These are phyloP conservation scores for Dicyrtomina minuta DNA, from an alignment of 2,888 invertebrate species.

Conservation along the genomic window DNA sequence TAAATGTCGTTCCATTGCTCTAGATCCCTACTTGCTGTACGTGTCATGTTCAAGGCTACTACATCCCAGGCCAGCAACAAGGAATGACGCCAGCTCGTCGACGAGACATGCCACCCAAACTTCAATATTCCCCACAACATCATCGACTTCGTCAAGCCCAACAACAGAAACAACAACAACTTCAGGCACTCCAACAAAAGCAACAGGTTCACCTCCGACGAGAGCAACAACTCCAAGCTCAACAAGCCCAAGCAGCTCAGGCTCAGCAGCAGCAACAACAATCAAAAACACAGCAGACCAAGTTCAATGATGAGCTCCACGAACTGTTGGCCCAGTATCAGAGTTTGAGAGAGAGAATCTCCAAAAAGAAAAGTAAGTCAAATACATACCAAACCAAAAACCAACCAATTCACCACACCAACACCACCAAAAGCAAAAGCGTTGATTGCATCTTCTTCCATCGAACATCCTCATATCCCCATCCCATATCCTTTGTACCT, in stretches of 20 bases:
- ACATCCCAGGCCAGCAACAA: conserved; percentile 46
- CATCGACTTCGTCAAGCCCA: conserved; percentile 32
- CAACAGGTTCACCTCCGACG: conserved; percentile 28
- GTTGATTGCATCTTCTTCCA: not conserved
- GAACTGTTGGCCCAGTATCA: conserved; percentile 47
- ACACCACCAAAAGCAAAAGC: not conserved
- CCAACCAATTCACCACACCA: no score
- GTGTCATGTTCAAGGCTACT: conserved; percentile 75
- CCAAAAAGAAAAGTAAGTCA: conserved; percentile 37
- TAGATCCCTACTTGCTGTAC: conserved; percentile 78
- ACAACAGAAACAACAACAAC: conserved; percentile 9
- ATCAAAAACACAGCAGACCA: conserved; percentile 25
- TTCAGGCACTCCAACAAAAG: conserved; percentile 7
- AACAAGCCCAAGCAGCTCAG: not conserved
- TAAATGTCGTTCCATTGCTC: not conserved
- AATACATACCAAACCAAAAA: conserved; percentile 12
- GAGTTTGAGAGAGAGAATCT: conserved; percentile 44
- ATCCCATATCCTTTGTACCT: no score
- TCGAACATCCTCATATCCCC: not conserved
- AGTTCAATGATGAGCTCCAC: conserved; percentile 39
- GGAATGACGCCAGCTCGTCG: conserved; percentile 40
- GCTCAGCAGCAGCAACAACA: conserved; percentile 18
- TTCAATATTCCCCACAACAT: conserved; percentile 43
- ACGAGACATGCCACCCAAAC: conserved; percentile 42
- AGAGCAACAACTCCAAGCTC: conserved; percentile 20